These are phyloP conservation scores for Lasioglossum baleicum DNA, from an alignment of 1,140 invertebrate species.

Conservation along the genomic window DNA sequence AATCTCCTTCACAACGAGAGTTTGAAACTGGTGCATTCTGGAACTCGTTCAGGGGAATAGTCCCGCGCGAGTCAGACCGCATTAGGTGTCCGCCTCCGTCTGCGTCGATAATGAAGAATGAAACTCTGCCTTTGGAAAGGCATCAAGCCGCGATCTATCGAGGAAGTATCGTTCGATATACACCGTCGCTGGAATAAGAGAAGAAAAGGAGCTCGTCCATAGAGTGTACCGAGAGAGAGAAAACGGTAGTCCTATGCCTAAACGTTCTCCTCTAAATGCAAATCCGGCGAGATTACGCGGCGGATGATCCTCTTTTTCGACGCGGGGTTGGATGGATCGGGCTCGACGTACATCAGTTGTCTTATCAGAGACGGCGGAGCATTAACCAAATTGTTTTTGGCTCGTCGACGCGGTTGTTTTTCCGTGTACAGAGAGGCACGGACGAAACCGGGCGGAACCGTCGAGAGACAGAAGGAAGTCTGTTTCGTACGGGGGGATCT, in stretches of 20 bases:
- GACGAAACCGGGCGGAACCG: too few species aligned
- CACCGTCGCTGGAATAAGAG: neutral
- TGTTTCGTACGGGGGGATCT: constrained; percentile 25
- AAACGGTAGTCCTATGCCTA: constrained; percentile 33
- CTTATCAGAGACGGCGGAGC: constrained; percentile 58
- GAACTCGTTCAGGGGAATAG: neutral
- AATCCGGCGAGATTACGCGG: constrained; percentile 58
- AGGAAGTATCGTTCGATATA: neutral
- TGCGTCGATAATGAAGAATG: neutral
- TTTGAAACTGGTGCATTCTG: too few species aligned
- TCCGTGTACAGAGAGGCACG: neutral
- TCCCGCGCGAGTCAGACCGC: neutral
- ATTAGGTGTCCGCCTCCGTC: neutral
- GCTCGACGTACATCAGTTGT: constrained; percentile 46
- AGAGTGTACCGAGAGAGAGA: too few species aligned
- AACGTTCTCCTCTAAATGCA: constrained; percentile 67
- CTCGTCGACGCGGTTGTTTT: neutral
- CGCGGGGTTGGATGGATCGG: constrained; percentile 16
- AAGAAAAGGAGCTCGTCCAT: too few species aligned
- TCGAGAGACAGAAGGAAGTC: constrained; percentile 12
- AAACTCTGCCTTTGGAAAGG: neutral
- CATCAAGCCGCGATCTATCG: neutral
- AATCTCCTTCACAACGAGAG: too few species aligned
- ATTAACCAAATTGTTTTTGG: constrained; percentile 69
- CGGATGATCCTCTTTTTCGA: constrained; percentile 47